Conservation (phyloP, 2,888 invertebrate genomes). For the Caenorhabditis doughertyi region DNA sequence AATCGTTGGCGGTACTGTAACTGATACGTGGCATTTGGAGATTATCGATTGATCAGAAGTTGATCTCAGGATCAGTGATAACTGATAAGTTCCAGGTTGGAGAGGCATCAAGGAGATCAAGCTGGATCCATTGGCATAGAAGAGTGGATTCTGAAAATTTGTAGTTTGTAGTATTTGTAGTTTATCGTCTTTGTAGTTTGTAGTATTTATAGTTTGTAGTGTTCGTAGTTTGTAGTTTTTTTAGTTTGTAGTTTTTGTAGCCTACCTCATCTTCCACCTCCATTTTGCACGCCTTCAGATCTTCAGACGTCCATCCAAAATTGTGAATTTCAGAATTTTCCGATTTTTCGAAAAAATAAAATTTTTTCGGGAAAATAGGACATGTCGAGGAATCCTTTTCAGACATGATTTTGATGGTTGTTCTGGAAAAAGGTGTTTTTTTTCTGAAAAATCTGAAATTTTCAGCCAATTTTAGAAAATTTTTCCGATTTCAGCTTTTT, state of each 20-base stretch:
- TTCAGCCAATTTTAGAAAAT: neutral
- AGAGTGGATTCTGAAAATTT: slow-evolving; percentile 28
- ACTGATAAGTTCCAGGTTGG: slow-evolving; percentile 35
- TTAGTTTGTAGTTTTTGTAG: too few species aligned
- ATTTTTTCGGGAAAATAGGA: slow-evolving; percentile 18
- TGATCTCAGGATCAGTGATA: slow-evolving; percentile 8
- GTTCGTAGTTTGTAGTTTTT: neutral
- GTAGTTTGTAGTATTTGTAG: slow-evolving; percentile 11
- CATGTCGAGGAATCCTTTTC: neutral
- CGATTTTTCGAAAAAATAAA: slow-evolving; percentile 28
- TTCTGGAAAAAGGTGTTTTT: slow-evolving; percentile 23
- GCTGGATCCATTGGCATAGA: slow-evolving; percentile 35
- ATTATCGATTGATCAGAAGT: neutral
- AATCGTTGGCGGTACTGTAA: slow-evolving; percentile 12
- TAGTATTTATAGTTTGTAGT: neutral
- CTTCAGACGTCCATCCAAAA: slow-evolving; percentile 21
- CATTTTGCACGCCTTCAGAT: slow-evolving; percentile 12
- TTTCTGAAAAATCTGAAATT: neutral
- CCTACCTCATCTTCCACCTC: neutral
- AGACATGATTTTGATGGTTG: neutral
- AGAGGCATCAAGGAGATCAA: slow-evolving; percentile 12
- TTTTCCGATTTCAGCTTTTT: neutral
- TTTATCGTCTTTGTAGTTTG: too few species aligned
- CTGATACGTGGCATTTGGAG: slow-evolving; percentile 24
- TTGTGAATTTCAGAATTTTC: slow-evolving; percentile 9